Conservation (phyloP, 2,113 vertebrate genomes). For the Thymallus thymallus region DNA sequence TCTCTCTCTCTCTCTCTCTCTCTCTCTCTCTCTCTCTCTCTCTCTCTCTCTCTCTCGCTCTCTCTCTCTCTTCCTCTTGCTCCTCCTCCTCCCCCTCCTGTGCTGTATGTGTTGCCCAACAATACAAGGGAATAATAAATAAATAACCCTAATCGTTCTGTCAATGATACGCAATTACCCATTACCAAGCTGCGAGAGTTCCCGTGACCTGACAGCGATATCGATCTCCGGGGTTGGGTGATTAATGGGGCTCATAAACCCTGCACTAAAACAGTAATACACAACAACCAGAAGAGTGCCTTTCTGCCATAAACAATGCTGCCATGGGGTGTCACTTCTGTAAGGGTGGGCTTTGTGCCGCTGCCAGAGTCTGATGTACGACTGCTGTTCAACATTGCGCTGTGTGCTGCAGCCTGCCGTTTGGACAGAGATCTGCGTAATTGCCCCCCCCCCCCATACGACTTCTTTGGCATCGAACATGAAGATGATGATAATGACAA, state of each 20-base stretch:
- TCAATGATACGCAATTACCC: slow-evolving; percentile 50
- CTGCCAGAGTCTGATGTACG: background rate
- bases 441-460: no score
- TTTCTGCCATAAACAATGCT: slow-evolving; percentile 39
- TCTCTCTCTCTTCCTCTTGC: background rate
- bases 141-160: slow-evolving; percentile 56
- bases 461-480: background rate
- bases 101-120: slow-evolving; percentile 17
- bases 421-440: no score
- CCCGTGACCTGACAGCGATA: slow-evolving; percentile 46
- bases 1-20: no score
- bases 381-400: background rate
- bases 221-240: slow-evolving; percentile 37
- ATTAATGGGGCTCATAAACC: slow-evolving; percentile 51
- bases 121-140: slow-evolving; percentile 32
- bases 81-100: background rate
- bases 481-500: background rate
- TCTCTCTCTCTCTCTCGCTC: background rate
- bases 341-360: slow-evolving; percentile 3
- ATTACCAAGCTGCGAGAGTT: slow-evolving; percentile 21
- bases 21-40: no score
- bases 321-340: slow-evolving; percentile 28
- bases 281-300: slow-evolving; percentile 40
- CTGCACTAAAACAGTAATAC: slow-evolving; percentile 55
- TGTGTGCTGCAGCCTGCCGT: no score